These are phyloP conservation scores for Drosophila sproati DNA, from an alignment of 1,140 invertebrate species.

Conservation along the genomic window DNA sequence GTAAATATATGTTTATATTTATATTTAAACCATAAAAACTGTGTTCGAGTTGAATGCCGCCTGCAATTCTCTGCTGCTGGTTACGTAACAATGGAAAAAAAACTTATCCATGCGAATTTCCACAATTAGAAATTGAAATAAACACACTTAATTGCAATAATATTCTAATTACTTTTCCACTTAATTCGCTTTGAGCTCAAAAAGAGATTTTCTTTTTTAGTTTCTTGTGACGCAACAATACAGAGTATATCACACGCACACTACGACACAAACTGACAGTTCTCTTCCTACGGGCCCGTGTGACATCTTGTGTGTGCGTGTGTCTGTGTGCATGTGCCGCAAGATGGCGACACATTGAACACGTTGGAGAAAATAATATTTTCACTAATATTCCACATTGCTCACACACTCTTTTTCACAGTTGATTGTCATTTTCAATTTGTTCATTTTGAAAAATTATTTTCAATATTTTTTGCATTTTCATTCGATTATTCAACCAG, in stretches of 20 bases:
- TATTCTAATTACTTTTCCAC: slow-evolving; percentile 25
- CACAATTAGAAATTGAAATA: neutral
- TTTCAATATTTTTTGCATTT: slow-evolving; percentile 27
- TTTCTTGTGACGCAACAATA: slow-evolving; percentile 69
- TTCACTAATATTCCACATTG: slow-evolving; percentile 39
- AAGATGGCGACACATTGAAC: slow-evolving; percentile 70
- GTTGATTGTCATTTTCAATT: slow-evolving; percentile 17
- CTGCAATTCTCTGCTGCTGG: slow-evolving; percentile 33
- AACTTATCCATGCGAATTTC: neutral
- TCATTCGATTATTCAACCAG: slow-evolving; percentile 62
- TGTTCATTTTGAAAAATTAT: slow-evolving; percentile 11
- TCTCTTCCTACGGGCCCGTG: slow-evolving; percentile 42
- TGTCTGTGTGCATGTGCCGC: slow-evolving; percentile 62
- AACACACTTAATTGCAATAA: neutral
- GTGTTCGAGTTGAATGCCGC: slow-evolving; percentile 35
- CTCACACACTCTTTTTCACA: slow-evolving; percentile 48
- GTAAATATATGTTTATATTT: slow-evolving; percentile 27
- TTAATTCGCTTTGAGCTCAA: slow-evolving; percentile 4
- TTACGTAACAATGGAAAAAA: slow-evolving; percentile 61
- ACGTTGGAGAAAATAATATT: slow-evolving; percentile 57
- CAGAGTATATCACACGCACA: slow-evolving; percentile 56
- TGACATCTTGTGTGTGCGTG: slow-evolving; percentile 56
- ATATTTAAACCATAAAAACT: slow-evolving; percentile 2
- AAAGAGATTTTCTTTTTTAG: slow-evolving; percentile 22
- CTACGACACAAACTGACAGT: slow-evolving; percentile 48